Percentiles rank a stretch among this genome's conserved stretches.
Evolutionary conservation across 2,888 invertebrate species (phyloP).

Genomic region (Glyphotaelius pellucidus): DNA sequence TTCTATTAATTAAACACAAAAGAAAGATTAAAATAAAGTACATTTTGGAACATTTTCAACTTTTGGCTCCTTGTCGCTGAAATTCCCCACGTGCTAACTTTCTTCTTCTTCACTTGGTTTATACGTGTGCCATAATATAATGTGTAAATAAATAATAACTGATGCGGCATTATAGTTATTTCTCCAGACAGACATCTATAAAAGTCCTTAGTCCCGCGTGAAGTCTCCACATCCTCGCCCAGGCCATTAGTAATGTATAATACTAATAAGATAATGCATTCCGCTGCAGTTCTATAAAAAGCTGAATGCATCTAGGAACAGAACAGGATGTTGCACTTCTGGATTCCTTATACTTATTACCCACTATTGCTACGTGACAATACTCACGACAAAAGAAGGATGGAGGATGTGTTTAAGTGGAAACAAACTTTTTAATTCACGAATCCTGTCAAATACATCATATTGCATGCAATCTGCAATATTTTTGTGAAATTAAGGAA

Average conservation of each 20-base stretch:
- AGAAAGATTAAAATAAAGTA: no score
- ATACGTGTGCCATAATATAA: no score
- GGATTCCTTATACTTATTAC: not conserved
- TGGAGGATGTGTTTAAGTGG: not conserved
- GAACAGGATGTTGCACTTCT: constrained; percentile 16
- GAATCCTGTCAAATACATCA: no score
- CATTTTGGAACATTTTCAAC: no score
- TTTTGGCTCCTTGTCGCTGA: no score
- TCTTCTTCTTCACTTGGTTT: no score
- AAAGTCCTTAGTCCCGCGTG: not conserved
- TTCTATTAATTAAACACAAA: no score
- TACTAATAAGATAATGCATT: constrained; percentile 15
- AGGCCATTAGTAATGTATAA: not conserved
- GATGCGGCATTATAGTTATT: not conserved
- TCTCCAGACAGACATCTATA: no score
- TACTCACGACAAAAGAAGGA: not conserved
- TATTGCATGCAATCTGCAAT: no score
- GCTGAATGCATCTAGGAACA: not conserved
- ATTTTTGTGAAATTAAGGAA: no score
- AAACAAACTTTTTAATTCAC: not conserved
- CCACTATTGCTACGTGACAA: not conserved
- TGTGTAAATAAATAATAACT: no score
- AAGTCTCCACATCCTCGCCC: not conserved
- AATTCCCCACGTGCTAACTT: no score
- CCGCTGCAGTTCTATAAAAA: constrained; percentile 18